phyloP scores from a whole-genome alignment of 1,140 invertebrate species.

The Harlomillsia oculata region DNA sequence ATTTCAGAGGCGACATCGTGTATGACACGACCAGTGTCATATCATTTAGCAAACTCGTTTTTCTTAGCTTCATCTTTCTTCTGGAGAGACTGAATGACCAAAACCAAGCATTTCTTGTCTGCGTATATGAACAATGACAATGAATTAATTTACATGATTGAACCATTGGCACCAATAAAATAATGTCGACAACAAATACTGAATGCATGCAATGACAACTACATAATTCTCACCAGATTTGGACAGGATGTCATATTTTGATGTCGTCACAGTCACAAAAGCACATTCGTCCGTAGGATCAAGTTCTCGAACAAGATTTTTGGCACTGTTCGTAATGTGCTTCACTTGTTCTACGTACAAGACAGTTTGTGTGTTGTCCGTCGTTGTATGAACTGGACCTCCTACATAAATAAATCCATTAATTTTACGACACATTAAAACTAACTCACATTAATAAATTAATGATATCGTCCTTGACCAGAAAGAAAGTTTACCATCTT shows the following conservation, averaged over 20 bases:
- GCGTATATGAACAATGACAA: no score
- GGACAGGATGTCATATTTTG: conserved; percentile 95
- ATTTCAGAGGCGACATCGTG: no score
- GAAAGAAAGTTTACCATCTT: conserved; percentile 61
- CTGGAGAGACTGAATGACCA: no score
- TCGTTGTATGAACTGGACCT: conserved; percentile 84
- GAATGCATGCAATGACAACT: not conserved
- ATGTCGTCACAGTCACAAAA: conserved; percentile 85
- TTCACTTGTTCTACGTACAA: conserved; percentile 88
- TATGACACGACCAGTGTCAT: no score
- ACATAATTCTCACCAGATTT: conserved; percentile 55
- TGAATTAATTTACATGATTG: no score
- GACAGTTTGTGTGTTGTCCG: conserved; percentile 93
- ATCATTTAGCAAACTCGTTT: no score
- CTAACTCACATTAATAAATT: conserved; percentile 41
- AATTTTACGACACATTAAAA: no score
- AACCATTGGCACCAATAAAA: no score
- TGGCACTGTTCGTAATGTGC: conserved; percentile 50
- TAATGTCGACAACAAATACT: no score
- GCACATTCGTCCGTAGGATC: conserved; percentile 94
- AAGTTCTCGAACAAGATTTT: conserved; percentile 72
- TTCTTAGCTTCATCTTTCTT: no score
- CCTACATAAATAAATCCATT: no score
- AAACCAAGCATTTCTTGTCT: no score
- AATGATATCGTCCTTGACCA: not conserved